phyloP scores from a whole-genome alignment of 30 jellyfish, hydroid and myxozoan genomes.

The Hydractinia symbiolongicarpus region DNA sequence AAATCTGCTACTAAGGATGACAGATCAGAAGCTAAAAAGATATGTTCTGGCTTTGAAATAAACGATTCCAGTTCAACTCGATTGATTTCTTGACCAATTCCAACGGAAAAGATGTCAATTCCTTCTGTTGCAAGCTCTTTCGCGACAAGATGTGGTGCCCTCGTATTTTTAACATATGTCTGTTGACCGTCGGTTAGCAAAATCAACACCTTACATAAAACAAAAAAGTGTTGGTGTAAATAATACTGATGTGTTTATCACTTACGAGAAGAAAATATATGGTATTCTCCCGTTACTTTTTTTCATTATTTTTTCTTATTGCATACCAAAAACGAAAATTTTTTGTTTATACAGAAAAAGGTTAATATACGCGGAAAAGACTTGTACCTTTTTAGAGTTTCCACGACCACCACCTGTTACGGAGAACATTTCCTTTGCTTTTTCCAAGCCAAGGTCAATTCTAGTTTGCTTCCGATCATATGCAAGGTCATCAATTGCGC shows the following conservation, averaged over 20 bases:
- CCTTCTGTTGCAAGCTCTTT: slow-evolving; percentile 52
- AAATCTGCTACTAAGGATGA: slow-evolving; percentile 43
- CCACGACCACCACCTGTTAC: slow-evolving; percentile 68
- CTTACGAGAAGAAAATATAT: no score
- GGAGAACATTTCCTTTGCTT: slow-evolving; percentile 46
- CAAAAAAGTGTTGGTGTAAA: neutral
- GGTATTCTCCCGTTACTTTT: no score
- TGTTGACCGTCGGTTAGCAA: slow-evolving; percentile 92
- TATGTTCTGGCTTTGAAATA: slow-evolving; percentile 59
- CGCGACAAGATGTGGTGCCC: slow-evolving; percentile 50
- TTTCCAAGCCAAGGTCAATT: slow-evolving; percentile 64
- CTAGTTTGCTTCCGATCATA: slow-evolving; percentile 65
- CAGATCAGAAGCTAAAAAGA: slow-evolving; percentile 74
- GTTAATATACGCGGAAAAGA: no score
- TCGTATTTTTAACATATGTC: slow-evolving; percentile 49
- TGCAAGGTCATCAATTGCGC: slow-evolving; percentile 57
- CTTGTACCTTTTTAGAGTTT: slow-evolving; percentile 56
- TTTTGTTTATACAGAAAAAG: no score
- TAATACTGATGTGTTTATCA: no score
- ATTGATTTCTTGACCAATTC: slow-evolving; percentile 82
- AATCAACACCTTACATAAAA: slow-evolving; percentile 47
- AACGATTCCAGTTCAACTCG: slow-evolving; percentile 45
- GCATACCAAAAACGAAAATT: no score
- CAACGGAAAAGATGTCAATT: slow-evolving; percentile 73
- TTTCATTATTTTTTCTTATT: no score